Percentiles rank a stretch among this genome's conserved stretches.
phyloP scores from a whole-genome alignment of 2,113 vertebrate species.

The Oreochromis aureus region DNA sequence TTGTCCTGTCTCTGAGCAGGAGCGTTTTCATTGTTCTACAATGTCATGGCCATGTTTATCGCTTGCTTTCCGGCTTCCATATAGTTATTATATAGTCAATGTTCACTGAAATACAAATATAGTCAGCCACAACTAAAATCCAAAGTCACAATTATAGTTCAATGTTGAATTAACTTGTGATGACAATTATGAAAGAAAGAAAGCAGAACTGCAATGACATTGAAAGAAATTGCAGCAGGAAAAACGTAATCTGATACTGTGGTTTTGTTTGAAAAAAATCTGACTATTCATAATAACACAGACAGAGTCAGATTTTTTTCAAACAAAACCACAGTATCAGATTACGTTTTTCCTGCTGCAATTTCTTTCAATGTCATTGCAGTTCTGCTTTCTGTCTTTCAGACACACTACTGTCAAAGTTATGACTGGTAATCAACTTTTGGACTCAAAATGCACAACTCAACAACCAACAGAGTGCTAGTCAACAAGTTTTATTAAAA shows the following conservation, averaged over 20 bases:
- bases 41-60: background rate
- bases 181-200: background rate
- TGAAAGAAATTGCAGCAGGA: no score
- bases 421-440: no score
- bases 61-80: background rate
- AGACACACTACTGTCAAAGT: no score
- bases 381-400: no score
- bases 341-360: no score
- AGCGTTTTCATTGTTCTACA: background rate
- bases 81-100: background rate
- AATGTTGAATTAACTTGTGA: background rate
- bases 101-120: background rate
- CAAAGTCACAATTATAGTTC: background rate
- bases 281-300: no score
- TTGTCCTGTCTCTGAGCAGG: background rate
- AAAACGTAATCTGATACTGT: no score
- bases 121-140: background rate
- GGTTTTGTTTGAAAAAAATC: no score
- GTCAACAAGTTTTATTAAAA: background rate
- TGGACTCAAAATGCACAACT: background rate
- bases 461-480: background rate
- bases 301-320: no score
- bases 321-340: no score
- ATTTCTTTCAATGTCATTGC: no score
- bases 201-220: no score